Percentiles rank a stretch among this genome's conserved stretches.
Evolutionary conservation across 2,113 vertebrate species (phyloP).

Genomic region (Taurulus bubalis): DNA sequence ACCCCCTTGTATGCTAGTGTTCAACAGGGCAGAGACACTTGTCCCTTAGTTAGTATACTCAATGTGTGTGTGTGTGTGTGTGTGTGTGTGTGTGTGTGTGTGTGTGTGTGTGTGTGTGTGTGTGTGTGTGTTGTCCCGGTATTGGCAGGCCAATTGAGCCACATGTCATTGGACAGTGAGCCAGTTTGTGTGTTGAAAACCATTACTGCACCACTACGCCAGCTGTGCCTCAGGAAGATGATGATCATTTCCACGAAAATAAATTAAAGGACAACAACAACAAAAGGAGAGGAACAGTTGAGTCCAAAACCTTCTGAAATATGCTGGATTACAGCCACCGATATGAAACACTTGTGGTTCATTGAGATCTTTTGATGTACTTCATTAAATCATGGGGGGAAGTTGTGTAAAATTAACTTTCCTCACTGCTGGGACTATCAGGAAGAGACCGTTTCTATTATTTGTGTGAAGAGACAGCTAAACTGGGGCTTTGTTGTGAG

Average conservation of each 20-base stretch:
- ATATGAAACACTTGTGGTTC: conserved; percentile 23
- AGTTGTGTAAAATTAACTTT: not conserved
- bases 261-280: not conserved
- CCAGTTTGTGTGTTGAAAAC: conserved; percentile 61
- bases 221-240: conserved; percentile 66
- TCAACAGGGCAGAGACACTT: conserved; percentile 54
- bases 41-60: conserved; percentile 25
- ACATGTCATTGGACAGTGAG: conserved; percentile 71
- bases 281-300: conserved; percentile 13
- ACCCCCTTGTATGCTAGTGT: conserved; percentile 40
- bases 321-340: conserved; percentile 1
- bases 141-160: conserved; percentile 55
- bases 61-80: conserved; percentile 14
- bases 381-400: not conserved
- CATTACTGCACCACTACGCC: conserved; percentile 56
- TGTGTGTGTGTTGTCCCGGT: conserved; percentile 8
- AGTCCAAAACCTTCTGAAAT: conserved; percentile 23
- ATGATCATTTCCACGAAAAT: conserved; percentile 25
- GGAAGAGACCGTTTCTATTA: not conserved
- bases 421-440: not conserved
- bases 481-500: conserved; percentile 12
- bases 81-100: not conserved
- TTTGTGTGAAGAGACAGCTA: conserved; percentile 8
- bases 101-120: conserved; percentile 1
- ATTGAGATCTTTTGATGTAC: conserved; percentile 20